Evolutionary conservation across 2,113 vertebrate genomes (phyloP).

Genomic region (Nematolebias whitei): DNA sequence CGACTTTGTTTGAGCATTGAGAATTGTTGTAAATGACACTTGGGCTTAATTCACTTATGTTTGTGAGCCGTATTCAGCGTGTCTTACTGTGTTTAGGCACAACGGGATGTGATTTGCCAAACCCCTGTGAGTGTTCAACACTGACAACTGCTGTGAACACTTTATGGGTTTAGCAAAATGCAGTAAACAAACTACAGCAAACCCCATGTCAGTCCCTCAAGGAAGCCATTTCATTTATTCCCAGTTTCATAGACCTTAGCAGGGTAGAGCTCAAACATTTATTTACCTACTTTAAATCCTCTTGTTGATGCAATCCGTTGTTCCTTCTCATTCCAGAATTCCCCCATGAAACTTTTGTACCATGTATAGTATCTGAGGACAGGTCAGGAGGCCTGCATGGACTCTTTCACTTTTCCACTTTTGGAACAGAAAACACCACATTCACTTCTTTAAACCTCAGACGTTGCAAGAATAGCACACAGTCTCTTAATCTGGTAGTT

Average conservation of each 20-base stretch:
- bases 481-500: constrained; percentile 70
- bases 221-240: constrained; percentile 51
- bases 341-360: constrained; percentile 14
- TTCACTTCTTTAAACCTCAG: constrained; percentile 52
- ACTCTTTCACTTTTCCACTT: constrained; percentile 26
- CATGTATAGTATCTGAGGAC: constrained; percentile 36
- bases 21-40: constrained; percentile 38
- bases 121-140: constrained; percentile 39
- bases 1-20: constrained; percentile 9
- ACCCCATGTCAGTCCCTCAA: constrained; percentile 35
- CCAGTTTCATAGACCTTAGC: constrained; percentile 14
- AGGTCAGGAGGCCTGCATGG: constrained; percentile 16
- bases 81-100: constrained; percentile 51
- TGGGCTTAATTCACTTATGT: constrained; percentile 54
- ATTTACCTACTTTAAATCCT: constrained; percentile 47
- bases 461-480: constrained; percentile 18
- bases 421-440: constrained; percentile 47
- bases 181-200: constrained; percentile 50
- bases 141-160: constrained; percentile 46
- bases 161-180: constrained; percentile 49
- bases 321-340: constrained; percentile 19
- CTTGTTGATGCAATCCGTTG: constrained; percentile 13
- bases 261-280: constrained; percentile 20
- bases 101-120: constrained; percentile 53
- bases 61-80: constrained; percentile 38